Evolutionary conservation across 1,140 invertebrate genomes (phyloP).

Genomic region (Lerema accius): DNA sequence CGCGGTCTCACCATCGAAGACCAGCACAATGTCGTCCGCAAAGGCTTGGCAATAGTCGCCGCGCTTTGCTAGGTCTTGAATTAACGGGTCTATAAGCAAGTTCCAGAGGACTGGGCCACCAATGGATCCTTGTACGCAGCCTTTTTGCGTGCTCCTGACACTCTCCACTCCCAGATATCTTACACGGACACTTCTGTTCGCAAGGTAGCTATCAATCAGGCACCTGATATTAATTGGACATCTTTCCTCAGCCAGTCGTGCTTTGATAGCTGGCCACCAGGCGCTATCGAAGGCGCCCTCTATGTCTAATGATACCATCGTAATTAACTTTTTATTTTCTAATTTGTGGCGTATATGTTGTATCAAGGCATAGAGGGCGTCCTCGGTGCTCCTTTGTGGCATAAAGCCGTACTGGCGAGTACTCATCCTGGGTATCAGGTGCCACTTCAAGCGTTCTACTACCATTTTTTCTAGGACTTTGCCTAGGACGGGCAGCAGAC

Average conservation of each 20-base stretch:
- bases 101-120: constrained; percentile 7
- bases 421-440: constrained; percentile 13
- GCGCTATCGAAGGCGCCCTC: constrained; percentile 9
- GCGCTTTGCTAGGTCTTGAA: neutral
- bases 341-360: neutral
- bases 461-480: constrained; percentile 17
- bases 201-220: neutral
- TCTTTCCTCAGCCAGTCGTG: neutral
- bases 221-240: neutral
- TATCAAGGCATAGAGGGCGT: constrained; percentile 27
- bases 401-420: constrained; percentile 7
- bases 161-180: neutral
- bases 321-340: neutral
- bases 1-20: neutral
- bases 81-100: constrained; percentile 1
- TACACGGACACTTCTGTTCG: neutral
- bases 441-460: constrained; percentile 3
- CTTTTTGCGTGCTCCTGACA: neutral
- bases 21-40: neutral
- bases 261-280: constrained; percentile 1
- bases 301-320: constrained; percentile 1
- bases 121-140: constrained; percentile 14
- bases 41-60: neutral
- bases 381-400: constrained; percentile 13
- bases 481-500: constrained; percentile 6